Evolutionary conservation across 2,797 vertebrate genomes (phyloP), one percentile per base, ranked within the genome.

Genomic region (Clarias fuscus): DNA sequence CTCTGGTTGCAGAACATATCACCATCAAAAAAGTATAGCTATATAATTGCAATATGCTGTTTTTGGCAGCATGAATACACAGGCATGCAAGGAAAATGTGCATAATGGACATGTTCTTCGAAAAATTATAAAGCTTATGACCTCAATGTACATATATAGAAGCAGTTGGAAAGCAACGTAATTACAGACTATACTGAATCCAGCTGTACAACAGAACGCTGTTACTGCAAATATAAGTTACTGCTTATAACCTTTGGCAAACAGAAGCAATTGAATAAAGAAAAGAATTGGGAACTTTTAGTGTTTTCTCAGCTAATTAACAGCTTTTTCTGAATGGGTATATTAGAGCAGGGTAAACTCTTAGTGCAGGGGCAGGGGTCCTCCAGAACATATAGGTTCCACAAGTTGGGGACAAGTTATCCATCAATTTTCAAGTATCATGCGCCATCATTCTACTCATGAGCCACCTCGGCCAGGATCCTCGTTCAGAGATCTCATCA

Each of bases 111-210:
- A 59, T 18, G 82, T 80, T 71, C 20, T 2, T 68, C 90, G 90
- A 82, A 92, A 89, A 89, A 90, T 73, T 37, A 87, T 85, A 87
- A 87, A 92, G 76, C 84, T 77, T 90, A 84, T 86, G 91, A 89
- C 89, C 85, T 90, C 86, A 83, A 82, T 76, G 75, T 33, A 86
- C 94, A 92, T 87, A 94, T 94, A 92, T 94, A 94, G 93, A 92
- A 92, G 90, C 48, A 76, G 43, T 27, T 56, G 48, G 24, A 76
- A 56, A 56, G 48, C 87, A 87, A 65, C 53, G 65, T 94, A 93
- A 95, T 95, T 94, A 95, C 92, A 95, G 92, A 89, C 85, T 88
- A 68, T 84, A 73, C 88, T 84, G 82, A 71, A 53, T 87, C 71
- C 89, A 92, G 88, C 88, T 92, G 90, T 86, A 68, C 76, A 33